These are phyloP conservation scores for Poeciliopsis retropinna DNA, from an alignment of 2,113 vertebrate species.

Conservation along the genomic window DNA sequence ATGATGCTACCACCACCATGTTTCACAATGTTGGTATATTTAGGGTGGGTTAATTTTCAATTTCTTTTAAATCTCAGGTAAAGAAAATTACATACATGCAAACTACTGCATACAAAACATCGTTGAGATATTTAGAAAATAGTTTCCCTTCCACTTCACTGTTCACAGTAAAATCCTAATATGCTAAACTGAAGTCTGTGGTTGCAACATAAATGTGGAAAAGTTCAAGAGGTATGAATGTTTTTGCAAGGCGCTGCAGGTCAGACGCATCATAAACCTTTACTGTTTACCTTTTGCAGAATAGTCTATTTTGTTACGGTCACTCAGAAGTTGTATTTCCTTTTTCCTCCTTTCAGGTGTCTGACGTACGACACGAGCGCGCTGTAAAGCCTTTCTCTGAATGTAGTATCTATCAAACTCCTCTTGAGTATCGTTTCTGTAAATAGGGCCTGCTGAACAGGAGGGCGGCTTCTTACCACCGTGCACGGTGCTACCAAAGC, in stretches of 20 bases:
- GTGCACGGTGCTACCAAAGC: constrained; percentile 76
- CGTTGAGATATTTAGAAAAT: no score
- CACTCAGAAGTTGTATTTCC: constrained; percentile 78
- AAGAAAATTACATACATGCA: no score
- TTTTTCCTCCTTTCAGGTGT: constrained; percentile 58
- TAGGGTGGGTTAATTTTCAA: not conserved
- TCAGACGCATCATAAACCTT: constrained; percentile 64
- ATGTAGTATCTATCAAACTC: constrained; percentile 71
- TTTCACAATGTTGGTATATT: not conserved
- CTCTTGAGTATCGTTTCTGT: constrained; percentile 64
- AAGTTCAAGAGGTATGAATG: no score
- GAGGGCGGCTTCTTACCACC: constrained; percentile 53
- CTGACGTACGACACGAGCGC: constrained; percentile 58
- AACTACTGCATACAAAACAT: no score
- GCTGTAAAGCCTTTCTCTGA: constrained; percentile 79
- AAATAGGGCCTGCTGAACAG: constrained; percentile 76
- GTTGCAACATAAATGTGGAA: not conserved
- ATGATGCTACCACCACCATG: not conserved
- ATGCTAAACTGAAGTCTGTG: not conserved
- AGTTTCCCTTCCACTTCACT: not conserved
- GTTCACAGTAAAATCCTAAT: not conserved
- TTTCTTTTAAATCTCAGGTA: no score
- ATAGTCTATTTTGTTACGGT: constrained; percentile 83
- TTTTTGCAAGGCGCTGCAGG: constrained; percentile 20
- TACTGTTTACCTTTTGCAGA: constrained; percentile 69